Conservation (phyloP, 2,113 vertebrate genomes). For the Limnothrissa miodon region DNA sequence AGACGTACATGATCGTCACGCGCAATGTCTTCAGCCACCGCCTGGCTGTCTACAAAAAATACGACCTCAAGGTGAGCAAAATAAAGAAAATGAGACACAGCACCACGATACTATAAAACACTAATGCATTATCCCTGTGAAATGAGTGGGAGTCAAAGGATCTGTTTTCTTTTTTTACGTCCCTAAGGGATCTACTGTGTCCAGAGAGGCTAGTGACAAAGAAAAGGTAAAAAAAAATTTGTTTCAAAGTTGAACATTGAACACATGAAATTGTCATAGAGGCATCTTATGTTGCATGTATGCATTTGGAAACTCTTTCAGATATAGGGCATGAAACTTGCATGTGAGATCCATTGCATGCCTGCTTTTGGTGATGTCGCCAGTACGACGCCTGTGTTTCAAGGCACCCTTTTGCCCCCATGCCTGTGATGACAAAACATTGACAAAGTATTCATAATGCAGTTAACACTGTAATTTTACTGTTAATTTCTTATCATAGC, state of each 20-base stretch:
- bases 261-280: not conserved
- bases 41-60: constrained; percentile 96
- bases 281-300: not conserved
- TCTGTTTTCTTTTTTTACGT: not conserved
- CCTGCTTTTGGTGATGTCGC: constrained; percentile 21
- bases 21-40: constrained; percentile 98
- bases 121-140: not conserved
- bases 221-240: constrained; percentile 74
- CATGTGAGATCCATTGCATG: constrained; percentile 40
- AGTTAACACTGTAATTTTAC: not conserved
- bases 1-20: constrained; percentile 98
- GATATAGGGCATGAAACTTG: constrained; percentile 32
- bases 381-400: not conserved
- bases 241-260: not conserved
- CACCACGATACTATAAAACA: not conserved
- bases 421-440: not conserved
- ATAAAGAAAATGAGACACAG: not conserved
- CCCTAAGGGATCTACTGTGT: constrained; percentile 82
- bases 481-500: not conserved
- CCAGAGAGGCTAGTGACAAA: constrained; percentile 85
- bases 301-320: constrained; percentile 2
- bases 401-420: constrained; percentile 19
- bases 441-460: not conserved
- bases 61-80: constrained; percentile 89
- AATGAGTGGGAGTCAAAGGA: not conserved